Evolutionary conservation across 2,113 vertebrate genomes (phyloP).

Genomic region (Bostrychus sinensis): DNA sequence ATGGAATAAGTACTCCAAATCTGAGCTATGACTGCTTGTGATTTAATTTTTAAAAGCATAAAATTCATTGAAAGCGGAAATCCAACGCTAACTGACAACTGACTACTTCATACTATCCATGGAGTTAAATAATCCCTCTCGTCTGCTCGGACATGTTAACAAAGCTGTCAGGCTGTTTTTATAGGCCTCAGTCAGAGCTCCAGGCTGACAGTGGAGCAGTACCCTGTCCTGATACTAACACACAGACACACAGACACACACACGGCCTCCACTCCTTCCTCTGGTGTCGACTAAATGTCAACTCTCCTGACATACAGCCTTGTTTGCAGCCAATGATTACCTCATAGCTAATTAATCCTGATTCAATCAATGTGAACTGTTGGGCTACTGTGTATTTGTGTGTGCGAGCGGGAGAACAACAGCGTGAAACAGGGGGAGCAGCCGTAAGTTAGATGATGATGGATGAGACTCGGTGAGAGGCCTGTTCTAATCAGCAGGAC

Average conservation of each 20-base stretch:
- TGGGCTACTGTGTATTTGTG: conserved; percentile 49
- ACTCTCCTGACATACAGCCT: conserved; percentile 72
- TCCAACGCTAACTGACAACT: conserved; percentile 54
- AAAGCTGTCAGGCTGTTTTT: conserved; percentile 85
- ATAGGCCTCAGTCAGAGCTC: conserved; percentile 82
- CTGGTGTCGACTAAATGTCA: conserved; percentile 67
- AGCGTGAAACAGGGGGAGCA: conserved; percentile 60
- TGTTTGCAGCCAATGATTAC: conserved; percentile 84
- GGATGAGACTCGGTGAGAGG: conserved; percentile 65
- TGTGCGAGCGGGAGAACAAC: conserved; percentile 15
- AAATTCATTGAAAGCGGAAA: conserved; percentile 44
- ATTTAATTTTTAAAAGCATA: too few relatives aligned
- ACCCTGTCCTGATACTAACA: conserved; percentile 16
- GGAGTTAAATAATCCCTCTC: conserved; percentile 86
- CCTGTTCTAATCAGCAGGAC: conserved; percentile 73
- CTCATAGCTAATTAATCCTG: conserved; percentile 84
- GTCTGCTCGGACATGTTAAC: conserved; percentile 86
- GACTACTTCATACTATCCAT: conserved; percentile 69
- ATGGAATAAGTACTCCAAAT: too few relatives aligned
- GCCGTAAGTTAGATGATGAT: conserved; percentile 63
- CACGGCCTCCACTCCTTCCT: conserved; percentile 23
- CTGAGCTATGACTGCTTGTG: too few relatives aligned
- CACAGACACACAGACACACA: conserved; percentile 6
- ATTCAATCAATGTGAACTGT: conserved; percentile 79
- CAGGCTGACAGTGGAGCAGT: conserved; percentile 60